Percentiles rank a stretch among this genome's conserved stretches.
These are phyloP conservation scores for Sebastes diaconus DNA, from an alignment of 2,797 vertebrate genomes.

Conservation along the genomic window DNA sequence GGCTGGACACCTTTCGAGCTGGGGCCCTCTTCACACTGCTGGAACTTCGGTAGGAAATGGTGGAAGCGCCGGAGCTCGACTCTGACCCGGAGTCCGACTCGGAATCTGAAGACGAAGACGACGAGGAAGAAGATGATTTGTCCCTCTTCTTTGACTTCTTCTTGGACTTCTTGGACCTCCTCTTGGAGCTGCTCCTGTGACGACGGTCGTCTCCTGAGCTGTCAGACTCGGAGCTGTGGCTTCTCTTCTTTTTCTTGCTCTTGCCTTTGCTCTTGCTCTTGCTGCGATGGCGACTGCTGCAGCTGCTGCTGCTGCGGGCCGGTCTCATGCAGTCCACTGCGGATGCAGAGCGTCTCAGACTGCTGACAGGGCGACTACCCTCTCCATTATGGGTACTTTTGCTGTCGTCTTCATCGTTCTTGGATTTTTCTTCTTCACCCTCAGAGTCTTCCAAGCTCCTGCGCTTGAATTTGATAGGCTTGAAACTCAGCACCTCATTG, in stretches of 20 bases:
- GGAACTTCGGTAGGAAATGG: conserved; percentile 89
- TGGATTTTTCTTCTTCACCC: conserved; percentile 69
- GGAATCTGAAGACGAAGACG: conserved; percentile 77
- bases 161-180: conserved; percentile 87
- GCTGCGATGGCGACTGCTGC: conserved; percentile 57
- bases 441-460: conserved; percentile 87
- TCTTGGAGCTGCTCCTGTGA: conserved; percentile 83
- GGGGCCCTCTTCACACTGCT: conserved; percentile 92
- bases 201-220: conserved; percentile 73
- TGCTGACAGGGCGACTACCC: conserved; percentile 52
- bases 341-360: conserved; percentile 87
- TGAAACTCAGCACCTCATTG: conserved; percentile 94
- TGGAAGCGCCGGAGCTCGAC: conserved; percentile 87
- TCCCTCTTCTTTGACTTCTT: conserved; percentile 84
- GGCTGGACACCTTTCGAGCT: conserved; percentile 42
- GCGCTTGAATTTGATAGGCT: conserved; percentile 86
- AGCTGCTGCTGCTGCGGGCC: conserved; percentile 74
- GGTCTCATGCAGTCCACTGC: conserved; percentile 85
- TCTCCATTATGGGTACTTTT: conserved; percentile 68
- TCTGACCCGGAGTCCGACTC: conserved; percentile 82
- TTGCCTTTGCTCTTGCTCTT: conserved; percentile 76
- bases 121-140: conserved; percentile 76
- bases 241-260: conserved; percentile 80
- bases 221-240: conserved; percentile 78
- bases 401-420: conserved; percentile 61